These are phyloP conservation scores for Holocentrus rufus DNA, from an alignment of 2,797 vertebrate genomes.

Conservation along the genomic window DNA sequence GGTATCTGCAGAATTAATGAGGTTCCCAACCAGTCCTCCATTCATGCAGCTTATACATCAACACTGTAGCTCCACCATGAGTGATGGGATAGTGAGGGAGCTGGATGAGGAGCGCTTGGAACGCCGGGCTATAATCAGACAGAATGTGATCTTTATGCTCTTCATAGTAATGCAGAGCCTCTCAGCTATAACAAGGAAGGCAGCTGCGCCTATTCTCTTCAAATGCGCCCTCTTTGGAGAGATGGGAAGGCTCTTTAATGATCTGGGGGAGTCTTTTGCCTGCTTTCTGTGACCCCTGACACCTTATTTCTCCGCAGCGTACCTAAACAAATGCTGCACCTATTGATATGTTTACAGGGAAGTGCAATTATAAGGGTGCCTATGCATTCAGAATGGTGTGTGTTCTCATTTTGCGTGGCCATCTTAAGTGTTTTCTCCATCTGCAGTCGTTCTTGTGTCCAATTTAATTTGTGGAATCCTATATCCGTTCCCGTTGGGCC, in stretches of 20 bases:
- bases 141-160: conserved; percentile 52
- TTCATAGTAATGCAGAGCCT: conserved; percentile 45
- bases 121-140: conserved; percentile 33
- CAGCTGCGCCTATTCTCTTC: conserved; percentile 33
- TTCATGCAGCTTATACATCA: conserved; percentile 31
- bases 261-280: conserved; percentile 15
- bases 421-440: conserved; percentile 24
- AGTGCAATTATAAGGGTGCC: conserved; percentile 32
- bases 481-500: conserved; percentile 43
- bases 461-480: conserved; percentile 65
- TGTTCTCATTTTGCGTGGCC: conserved; percentile 34
- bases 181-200: conserved; percentile 36
- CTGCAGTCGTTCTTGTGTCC: conserved; percentile 60
- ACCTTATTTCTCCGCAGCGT: conserved; percentile 19
- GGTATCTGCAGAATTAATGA: conserved; percentile 32
- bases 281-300: conserved; percentile 19
- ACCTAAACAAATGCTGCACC: conserved; percentile 18
- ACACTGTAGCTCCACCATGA: not conserved
- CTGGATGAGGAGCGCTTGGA: conserved; percentile 28
- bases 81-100: conserved; percentile 11
- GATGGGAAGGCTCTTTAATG: conserved; percentile 34
- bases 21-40: not conserved
- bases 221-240: conserved; percentile 32
- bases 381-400: conserved; percentile 26
- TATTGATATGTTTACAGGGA: conserved; percentile 27